These are phyloP conservation scores for Haliclystus octoradiatus DNA, from an alignment of 30 jellyfish, hydroid and myxozoan species.

Conservation along the genomic window DNA sequence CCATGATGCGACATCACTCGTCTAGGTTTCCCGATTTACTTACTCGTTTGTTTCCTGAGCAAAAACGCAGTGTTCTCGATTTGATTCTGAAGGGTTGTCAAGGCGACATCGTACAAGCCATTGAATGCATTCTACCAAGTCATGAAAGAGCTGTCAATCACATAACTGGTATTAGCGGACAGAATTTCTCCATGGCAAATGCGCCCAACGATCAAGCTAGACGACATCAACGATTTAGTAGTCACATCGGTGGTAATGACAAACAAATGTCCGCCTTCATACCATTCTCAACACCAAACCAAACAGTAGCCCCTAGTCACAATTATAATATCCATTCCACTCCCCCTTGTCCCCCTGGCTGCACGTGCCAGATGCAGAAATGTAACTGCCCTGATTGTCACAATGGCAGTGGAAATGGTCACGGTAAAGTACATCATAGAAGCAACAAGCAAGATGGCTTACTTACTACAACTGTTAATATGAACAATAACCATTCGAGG, in stretches of 20 bases:
- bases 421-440: background rate
- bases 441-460: background rate
- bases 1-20: constrained; percentile 56
- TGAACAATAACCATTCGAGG: background rate
- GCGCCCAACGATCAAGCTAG: background rate
- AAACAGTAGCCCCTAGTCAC: constrained; percentile 18
- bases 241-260: background rate
- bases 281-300: constrained; percentile 53
- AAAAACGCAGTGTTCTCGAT: constrained; percentile 87
- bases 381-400: constrained; percentile 88
- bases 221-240: background rate
- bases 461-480: background rate
- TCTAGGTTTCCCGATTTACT: constrained; percentile 60
- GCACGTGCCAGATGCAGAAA: constrained; percentile 81
- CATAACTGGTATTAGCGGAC: constrained; percentile 69
- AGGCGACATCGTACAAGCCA: constrained; percentile 94
- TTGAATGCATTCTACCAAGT: constrained; percentile 93
- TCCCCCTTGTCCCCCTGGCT: constrained; percentile 96
- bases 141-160: constrained; percentile 96
- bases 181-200: constrained; percentile 33
- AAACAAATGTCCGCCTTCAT: constrained; percentile 70
- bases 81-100: constrained; percentile 90
- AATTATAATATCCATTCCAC: constrained; percentile 52
- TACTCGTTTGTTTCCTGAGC: constrained; percentile 88
- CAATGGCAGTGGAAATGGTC: background rate